phyloP scores from a whole-genome alignment of 64 coral and sea anemone species.

The Actinia tenebrosa region DNA sequence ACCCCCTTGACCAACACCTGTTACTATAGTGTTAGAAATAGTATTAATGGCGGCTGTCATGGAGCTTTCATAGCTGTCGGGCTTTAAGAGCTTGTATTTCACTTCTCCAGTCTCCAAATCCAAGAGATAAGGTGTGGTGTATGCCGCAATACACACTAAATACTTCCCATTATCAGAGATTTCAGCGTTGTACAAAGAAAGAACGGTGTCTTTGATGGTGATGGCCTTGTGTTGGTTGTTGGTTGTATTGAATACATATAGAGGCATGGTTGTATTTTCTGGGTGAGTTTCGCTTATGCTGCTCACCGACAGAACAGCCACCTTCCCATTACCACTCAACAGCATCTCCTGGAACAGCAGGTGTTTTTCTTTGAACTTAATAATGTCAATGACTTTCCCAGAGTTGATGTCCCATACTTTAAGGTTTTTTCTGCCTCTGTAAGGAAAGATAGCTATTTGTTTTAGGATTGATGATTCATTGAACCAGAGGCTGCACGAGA shows the following conservation, averaged over 20 bases:
- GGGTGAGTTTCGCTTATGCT: slow-evolving; percentile 26
- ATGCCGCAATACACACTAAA: slow-evolving; percentile 22
- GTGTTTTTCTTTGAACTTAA: slow-evolving; percentile 70
- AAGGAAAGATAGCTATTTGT: neutral
- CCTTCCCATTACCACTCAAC: slow-evolving; percentile 44
- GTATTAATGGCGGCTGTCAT: slow-evolving; percentile 18
- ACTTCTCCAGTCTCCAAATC: slow-evolving; percentile 37
- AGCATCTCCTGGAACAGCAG: slow-evolving; percentile 73
- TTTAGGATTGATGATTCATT: no score
- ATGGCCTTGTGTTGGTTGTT: slow-evolving; percentile 55
- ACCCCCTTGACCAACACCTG: neutral
- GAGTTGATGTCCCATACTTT: slow-evolving; percentile 79
- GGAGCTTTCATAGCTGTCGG: slow-evolving; percentile 19
- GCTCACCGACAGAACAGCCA: slow-evolving; percentile 47
- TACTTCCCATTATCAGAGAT: slow-evolving; percentile 75
- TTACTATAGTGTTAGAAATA: slow-evolving; percentile 14
- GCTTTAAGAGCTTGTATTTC: slow-evolving; percentile 25
- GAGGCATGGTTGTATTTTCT: slow-evolving; percentile 49
- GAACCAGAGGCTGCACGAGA: no score
- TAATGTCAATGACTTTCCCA: slow-evolving; percentile 60
- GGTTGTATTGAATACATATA: slow-evolving; percentile 49
- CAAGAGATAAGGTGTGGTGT: slow-evolving; percentile 30
- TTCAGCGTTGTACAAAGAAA: slow-evolving; percentile 55
- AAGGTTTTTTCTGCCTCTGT: slow-evolving; percentile 19
- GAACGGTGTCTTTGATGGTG: slow-evolving; percentile 17